Conservation (phyloP, 2,797 vertebrate species). For the Lindbergichthys nudifrons region DNA sequence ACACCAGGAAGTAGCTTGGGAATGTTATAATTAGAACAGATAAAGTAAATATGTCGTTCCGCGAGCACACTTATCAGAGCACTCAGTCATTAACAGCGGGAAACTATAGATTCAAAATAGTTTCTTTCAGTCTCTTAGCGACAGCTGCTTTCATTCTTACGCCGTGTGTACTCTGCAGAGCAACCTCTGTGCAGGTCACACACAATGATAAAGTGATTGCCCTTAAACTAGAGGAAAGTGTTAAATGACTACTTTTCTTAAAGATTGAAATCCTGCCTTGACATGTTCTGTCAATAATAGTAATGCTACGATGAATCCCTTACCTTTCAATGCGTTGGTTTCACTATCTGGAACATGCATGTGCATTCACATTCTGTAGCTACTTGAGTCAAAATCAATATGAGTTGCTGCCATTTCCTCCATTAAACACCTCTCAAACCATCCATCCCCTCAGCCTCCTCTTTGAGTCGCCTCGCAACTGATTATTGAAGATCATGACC, state of each 20-base stretch:
- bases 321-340: too few species aligned
- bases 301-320: background rate
- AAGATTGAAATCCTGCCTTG: background rate
- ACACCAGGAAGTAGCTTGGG: background rate
- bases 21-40: conserved; percentile 9
- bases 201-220: background rate
- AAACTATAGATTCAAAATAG: conserved; percentile 1
- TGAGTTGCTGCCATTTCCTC: background rate
- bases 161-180: background rate
- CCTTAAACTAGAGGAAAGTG: background rate
- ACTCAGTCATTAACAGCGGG: background rate
- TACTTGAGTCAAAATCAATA: background rate
- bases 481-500: conserved; percentile 20
- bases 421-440: conserved; percentile 2
- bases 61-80: background rate
- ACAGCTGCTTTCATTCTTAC: background rate
- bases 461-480: conserved; percentile 9
- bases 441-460: conserved; percentile 8
- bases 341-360: background rate
- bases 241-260: background rate
- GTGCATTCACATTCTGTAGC: too few species aligned
- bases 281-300: background rate
- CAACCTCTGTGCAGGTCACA: background rate
- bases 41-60: conserved; percentile 1
- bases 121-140: conserved; percentile 2